Conservation (phyloP, 2,797 vertebrate genomes). For the Podarcis lilfordi region DNA sequence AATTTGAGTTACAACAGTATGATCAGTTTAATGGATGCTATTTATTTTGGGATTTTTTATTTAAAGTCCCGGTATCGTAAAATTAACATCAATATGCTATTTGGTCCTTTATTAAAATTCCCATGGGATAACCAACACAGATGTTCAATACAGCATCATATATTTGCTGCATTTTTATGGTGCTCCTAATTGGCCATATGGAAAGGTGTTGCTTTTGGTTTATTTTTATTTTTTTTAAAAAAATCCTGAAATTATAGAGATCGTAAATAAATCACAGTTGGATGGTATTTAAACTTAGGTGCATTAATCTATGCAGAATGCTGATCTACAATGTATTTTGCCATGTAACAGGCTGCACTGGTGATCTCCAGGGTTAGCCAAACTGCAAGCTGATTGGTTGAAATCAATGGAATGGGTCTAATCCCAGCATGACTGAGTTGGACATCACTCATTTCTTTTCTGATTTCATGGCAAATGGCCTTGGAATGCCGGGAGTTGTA, state of each 20-base stretch:
- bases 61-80: constrained; percentile 94
- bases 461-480: background rate
- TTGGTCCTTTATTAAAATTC: constrained; percentile 90
- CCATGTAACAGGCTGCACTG: background rate
- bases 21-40: constrained; percentile 99
- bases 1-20: constrained; percentile 99
- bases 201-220: constrained; percentile 85
- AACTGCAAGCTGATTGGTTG: no score
- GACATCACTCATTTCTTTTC: no score
- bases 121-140: constrained; percentile 88
- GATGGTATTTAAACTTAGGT: constrained; percentile 69
- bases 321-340: constrained; percentile 56
- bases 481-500: background rate
- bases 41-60: constrained; percentile 98
- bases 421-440: no score
- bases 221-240: constrained; percentile 63
- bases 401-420: no score
- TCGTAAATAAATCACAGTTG: constrained; percentile 74
- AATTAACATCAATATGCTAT: constrained; percentile 92
- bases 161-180: constrained; percentile 80
- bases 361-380: background rate
- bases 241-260: constrained; percentile 74
- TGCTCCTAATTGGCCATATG: constrained; percentile 85
- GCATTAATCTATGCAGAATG: constrained; percentile 62
- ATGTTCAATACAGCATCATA: constrained; percentile 85